A percentile compares a stretch with the other conserved stretches of the same genome.
Evolutionary conservation across 2,888 invertebrate genomes (phyloP).

Genomic region (Tanypteryx hageni): DNA sequence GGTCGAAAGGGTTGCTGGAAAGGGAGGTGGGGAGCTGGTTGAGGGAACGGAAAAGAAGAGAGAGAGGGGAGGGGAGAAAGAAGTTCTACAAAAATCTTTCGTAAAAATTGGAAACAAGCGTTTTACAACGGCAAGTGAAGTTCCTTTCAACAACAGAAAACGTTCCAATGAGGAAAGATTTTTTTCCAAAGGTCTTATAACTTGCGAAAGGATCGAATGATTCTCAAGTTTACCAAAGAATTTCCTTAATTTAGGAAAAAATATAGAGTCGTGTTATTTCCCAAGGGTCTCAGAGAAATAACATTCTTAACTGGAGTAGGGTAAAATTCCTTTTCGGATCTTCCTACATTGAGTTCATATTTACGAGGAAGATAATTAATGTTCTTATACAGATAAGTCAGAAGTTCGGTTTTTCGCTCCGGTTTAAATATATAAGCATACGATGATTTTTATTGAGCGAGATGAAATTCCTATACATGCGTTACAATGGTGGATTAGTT

Average conservation of each 20-base stretch:
- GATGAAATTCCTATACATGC: no score
- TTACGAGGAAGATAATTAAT: background rate
- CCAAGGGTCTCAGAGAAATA: background rate
- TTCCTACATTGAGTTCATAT: background rate
- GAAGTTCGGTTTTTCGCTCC: background rate
- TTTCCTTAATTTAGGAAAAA: slow-evolving; percentile 47
- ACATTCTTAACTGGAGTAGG: background rate
- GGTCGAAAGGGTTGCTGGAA: background rate
- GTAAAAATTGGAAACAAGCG: background rate
- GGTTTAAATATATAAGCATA: background rate
- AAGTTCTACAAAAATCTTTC: background rate
- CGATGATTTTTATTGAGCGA: no score
- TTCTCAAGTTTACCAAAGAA: slow-evolving; percentile 43
- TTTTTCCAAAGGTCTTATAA: background rate
- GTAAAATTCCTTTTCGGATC: background rate
- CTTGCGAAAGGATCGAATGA: slow-evolving; percentile 17
- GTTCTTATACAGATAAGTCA: background rate
- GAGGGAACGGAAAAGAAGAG: background rate
- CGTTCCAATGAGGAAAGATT: background rate
- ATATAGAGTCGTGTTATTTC: slow-evolving; percentile 36
- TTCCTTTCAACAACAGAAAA: background rate
- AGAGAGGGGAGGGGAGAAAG: background rate
- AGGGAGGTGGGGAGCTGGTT: background rate
- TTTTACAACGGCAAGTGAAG: background rate
- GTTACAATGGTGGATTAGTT: no score